These are phyloP conservation scores for Lateolabrax maculatus DNA, from an alignment of 2,797 vertebrate species.

Conservation along the genomic window DNA sequence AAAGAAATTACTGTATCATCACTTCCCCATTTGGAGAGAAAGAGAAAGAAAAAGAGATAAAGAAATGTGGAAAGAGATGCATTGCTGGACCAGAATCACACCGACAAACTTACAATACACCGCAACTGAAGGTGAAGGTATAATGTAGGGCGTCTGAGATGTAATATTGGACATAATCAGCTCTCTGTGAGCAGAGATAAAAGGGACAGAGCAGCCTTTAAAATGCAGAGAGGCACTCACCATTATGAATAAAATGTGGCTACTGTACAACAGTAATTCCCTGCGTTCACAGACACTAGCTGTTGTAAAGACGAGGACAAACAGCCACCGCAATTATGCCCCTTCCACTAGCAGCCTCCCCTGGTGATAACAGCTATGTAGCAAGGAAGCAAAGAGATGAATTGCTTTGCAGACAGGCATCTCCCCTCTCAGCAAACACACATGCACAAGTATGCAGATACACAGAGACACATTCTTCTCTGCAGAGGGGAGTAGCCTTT, in stretches of 20 bases:
- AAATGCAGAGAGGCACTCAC: slow-evolving; percentile 42
- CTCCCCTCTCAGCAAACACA: slow-evolving; percentile 66
- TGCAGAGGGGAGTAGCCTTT: slow-evolving; percentile 51
- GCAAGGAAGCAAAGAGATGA: slow-evolving; percentile 54
- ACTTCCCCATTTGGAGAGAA: not conserved
- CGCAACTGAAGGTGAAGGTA: slow-evolving; percentile 32
- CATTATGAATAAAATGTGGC: slow-evolving; percentile 40
- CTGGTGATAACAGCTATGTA: slow-evolving; percentile 61
- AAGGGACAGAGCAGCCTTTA: slow-evolving; percentile 35
- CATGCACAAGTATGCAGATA: slow-evolving; percentile 71
- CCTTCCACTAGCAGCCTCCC: slow-evolving; percentile 64
- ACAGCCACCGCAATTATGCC: slow-evolving; percentile 71
- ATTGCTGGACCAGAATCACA: slow-evolving; percentile 1
- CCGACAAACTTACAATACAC: slow-evolving; percentile 24
- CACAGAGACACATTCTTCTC: slow-evolving; percentile 46
- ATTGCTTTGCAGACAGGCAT: slow-evolving; percentile 72
- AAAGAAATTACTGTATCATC: slow-evolving; percentile 12
- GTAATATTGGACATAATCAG: slow-evolving; percentile 51
- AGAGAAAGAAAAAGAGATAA: not conserved
- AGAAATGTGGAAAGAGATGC: not conserved
- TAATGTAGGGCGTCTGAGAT: slow-evolving; percentile 41
- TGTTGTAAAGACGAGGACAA: slow-evolving; percentile 53
- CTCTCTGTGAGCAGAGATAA: slow-evolving; percentile 37
- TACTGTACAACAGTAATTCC: slow-evolving; percentile 61
- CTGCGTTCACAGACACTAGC: slow-evolving; percentile 37